Percentiles rank a stretch among this genome's conserved stretches.
Conservation (phyloP, 2,888 invertebrate species). For the Thelaira solivaga region DNA sequence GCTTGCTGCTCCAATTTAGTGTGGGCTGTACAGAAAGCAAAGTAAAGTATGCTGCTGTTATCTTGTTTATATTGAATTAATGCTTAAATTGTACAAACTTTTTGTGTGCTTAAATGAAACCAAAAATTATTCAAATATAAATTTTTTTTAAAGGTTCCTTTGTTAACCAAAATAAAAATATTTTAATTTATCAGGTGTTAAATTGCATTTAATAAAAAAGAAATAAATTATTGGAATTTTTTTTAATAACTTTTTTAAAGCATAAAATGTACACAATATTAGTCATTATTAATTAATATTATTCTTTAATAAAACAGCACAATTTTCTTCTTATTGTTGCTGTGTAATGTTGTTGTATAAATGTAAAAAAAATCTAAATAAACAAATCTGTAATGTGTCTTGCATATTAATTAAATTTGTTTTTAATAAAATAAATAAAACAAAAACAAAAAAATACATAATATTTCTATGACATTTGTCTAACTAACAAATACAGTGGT, state of each 20-base stretch:
- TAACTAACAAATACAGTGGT: conserved; percentile 28
- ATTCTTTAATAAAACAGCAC: conserved; percentile 18
- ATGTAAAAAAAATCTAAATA: conserved; percentile 51
- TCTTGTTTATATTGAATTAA: too few relatives aligned
- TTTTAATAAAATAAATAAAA: conserved; percentile 11
- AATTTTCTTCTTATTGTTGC: neutral
- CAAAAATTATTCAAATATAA: too few relatives aligned
- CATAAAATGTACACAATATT: conserved; percentile 27
- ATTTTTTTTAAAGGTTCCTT: too few relatives aligned
- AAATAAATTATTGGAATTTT: neutral
- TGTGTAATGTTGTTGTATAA: conserved; percentile 10
- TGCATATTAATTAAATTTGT: conserved; percentile 50
- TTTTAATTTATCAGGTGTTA: conserved; percentile 41
- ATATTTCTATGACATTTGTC: conserved; percentile 41
- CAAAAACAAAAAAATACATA: neutral
- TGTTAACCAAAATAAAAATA: neutral
- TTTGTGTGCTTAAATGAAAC: too few relatives aligned
- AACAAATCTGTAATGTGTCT: conserved; percentile 55
- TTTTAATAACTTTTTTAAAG: neutral
- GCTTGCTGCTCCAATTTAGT: too few relatives aligned
- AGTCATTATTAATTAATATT: conserved; percentile 39
- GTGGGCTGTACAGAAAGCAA: too few relatives aligned
- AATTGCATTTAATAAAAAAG: conserved; percentile 23
- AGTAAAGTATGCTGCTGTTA: too few relatives aligned
- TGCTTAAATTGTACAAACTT: too few relatives aligned